Conservation (phyloP, 2,113 vertebrate genomes). For the Bostrychus sinensis region DNA sequence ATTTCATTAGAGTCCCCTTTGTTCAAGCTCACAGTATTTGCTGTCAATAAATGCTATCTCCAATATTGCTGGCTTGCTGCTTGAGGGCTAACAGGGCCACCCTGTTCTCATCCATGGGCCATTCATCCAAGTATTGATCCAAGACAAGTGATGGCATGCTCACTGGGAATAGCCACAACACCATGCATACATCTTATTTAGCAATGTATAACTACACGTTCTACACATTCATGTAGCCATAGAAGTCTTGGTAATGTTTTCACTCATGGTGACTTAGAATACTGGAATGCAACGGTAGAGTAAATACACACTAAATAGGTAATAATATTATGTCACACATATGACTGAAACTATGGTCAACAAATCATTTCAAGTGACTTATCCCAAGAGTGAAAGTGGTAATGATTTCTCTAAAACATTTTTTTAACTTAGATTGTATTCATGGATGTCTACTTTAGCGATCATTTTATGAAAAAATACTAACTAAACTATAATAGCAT, state of each 20-base stretch:
- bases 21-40: conserved; percentile 61
- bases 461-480: too few species aligned
- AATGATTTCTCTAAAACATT: too few species aligned
- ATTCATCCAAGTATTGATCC: conserved; percentile 82
- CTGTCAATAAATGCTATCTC: conserved; percentile 74
- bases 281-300: not conserved
- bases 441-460: not conserved
- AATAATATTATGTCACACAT: too few species aligned
- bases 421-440: too few species aligned
- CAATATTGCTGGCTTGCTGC: conserved; percentile 53
- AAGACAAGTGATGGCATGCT: conserved; percentile 64
- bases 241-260: conserved; percentile 15
- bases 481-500: too few species aligned
- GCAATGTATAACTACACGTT: conserved; percentile 24
- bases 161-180: conserved; percentile 58
- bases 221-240: conserved; percentile 6
- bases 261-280: not conserved
- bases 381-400: too few species aligned
- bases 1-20: conserved; percentile 76
- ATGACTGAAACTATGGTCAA: too few species aligned
- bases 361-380: too few species aligned
- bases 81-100: conserved; percentile 66
- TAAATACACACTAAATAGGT: not conserved
- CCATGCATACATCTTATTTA: conserved; percentile 72
- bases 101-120: conserved; percentile 55